Evolutionary conservation across 2,113 vertebrate species (phyloP), one percentile per base, ranked within the genome.

Genomic region (Nibea coibor): DNA sequence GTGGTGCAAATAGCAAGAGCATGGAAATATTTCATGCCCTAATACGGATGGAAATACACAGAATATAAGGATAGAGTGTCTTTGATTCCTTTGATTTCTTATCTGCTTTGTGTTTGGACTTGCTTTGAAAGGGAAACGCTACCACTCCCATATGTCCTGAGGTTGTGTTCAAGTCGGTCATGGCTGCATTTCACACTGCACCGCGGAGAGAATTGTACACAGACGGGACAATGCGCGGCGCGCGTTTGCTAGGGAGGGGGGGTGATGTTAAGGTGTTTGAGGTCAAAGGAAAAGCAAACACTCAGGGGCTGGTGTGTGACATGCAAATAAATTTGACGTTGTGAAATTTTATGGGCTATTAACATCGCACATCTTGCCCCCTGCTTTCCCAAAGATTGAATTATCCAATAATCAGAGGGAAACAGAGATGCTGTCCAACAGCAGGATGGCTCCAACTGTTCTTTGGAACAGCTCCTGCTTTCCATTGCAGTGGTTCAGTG

Each of bases 391-490:
- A 84, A 86, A 87, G 80, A 90, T 92, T 85, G 68, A 90, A 90
- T 84, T 90, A 89, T 92, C 89, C 88, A 88, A 87, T 88, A 90
- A 93, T 90, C 70, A 83, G 83, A 89, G 87, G 80, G 82, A 91
- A 92, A 91, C 81, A 67, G 82, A 85, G 81, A 84, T 51, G 63
- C 53, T 69, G 88, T 93, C 89, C 91, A 94, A 91, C 78, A 79
- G 80, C 89, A 88, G 84, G 88, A 93, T 73, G 88, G 82, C 84
- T 94, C 85, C 85, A 92, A 89, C 88, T 86, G 85, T 85, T 91
- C 82, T 86, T 88, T 94, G 91, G 92, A 95, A 70, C 64, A 15
- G 72, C 65, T 93, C 91, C 90, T 86, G 84, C 79, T 94, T 94
- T 95, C 92, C 92, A 89, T 90, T 88, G 79, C 89, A 82, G 86